Conservation (phyloP, 2,797 vertebrate species). For the Crenichthys baileyi region DNA sequence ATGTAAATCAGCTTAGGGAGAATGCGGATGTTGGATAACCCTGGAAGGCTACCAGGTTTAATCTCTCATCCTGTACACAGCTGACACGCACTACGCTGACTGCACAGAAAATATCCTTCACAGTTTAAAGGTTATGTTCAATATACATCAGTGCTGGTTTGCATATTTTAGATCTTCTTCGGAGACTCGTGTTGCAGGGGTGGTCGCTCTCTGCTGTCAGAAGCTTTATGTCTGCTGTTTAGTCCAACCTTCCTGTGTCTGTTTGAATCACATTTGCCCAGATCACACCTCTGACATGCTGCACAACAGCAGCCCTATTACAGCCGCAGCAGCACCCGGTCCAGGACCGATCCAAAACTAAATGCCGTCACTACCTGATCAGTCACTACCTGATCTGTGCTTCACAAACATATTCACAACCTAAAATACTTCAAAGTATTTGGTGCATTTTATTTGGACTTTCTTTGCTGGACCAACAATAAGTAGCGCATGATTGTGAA, state of each 20-base stretch:
- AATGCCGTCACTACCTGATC: not conserved
- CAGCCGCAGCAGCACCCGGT: no score
- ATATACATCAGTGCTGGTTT: constrained; percentile 12
- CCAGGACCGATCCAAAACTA: no score
- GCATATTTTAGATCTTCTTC: not conserved
- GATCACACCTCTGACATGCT: no score
- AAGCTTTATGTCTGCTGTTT: constrained; percentile 8
- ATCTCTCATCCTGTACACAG: constrained; percentile 59
- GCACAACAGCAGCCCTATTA: no score
- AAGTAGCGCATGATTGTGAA: no score
- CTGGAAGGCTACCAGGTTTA: constrained; percentile 52
- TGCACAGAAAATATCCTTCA: constrained; percentile 46
- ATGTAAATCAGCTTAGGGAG: constrained; percentile 74
- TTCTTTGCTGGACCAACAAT: no score
- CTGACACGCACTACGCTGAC: constrained; percentile 19
- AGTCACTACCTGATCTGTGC: not conserved
- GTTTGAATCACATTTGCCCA: constrained; percentile 12
- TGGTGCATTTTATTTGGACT: no score
- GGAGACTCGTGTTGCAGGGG: not conserved
- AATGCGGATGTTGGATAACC: constrained; percentile 58
- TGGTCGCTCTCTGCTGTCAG: constrained; percentile 30
- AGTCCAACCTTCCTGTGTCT: constrained; percentile 9
- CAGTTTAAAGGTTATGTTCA: constrained; percentile 18
- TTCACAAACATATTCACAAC: no score
- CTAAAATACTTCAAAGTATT: no score